Conservation (phyloP, 1,140 invertebrate species). For the Drosophila oshimai region DNA sequence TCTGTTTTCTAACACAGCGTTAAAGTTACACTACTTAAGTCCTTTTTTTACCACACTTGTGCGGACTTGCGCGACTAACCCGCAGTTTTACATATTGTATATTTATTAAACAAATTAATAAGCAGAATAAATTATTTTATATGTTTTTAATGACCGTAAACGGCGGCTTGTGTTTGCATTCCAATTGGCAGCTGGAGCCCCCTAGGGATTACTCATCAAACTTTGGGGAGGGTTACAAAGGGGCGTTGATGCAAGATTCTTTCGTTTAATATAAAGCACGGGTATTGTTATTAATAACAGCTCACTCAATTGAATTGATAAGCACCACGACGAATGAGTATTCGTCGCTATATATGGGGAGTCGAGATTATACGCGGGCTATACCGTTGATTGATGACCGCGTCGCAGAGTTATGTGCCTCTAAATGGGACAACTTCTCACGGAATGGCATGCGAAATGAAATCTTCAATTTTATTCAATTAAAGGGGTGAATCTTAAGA, state of each 20-base stretch:
- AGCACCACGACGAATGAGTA: constrained; percentile 24
- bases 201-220: constrained; percentile 54
- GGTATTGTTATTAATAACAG: constrained; percentile 75
- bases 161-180: constrained; percentile 20
- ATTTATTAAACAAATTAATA: constrained; percentile 81
- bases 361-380: constrained; percentile 4
- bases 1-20: constrained; percentile 42
- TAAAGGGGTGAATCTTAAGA: constrained; percentile 4
- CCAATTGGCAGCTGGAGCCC: constrained; percentile 32
- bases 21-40: constrained; percentile 39
- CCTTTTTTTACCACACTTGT: constrained; percentile 37
- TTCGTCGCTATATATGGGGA: constrained; percentile 11
- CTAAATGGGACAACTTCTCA: constrained; percentile 26
- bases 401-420: constrained; percentile 8
- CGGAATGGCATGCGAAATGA: constrained; percentile 5
- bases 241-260: constrained; percentile 42
- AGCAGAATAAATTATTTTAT: constrained; percentile 79
- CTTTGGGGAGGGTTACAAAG: neutral
- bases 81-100: constrained; percentile 73
- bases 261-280: constrained; percentile 58
- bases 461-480: constrained; percentile 60
- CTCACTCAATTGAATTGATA: constrained; percentile 69
- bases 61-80: constrained; percentile 55
- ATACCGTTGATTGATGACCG: constrained; percentile 54
- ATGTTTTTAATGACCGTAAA: constrained; percentile 76